These are phyloP conservation scores for Xylota segnis DNA, from an alignment of 2,888 invertebrate genomes.

Conservation along the genomic window DNA sequence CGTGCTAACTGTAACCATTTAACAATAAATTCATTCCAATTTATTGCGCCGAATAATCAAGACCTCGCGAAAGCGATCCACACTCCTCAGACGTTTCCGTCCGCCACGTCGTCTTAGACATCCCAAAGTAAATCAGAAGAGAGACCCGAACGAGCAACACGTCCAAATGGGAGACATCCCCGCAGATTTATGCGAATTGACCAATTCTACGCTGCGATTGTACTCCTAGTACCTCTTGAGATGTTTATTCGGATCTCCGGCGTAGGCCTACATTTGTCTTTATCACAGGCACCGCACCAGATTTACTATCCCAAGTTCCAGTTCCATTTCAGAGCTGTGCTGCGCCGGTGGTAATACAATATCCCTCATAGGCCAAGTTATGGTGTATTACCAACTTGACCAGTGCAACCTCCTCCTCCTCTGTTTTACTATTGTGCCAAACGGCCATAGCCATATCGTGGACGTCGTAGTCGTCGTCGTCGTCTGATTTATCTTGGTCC, in stretches of 20 bases:
- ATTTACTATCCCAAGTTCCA: constrained; percentile 59
- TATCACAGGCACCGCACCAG: constrained; percentile 45
- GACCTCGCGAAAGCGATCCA: constrained; percentile 46
- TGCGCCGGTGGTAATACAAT: constrained; percentile 58
- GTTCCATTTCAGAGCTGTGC: constrained; percentile 6
- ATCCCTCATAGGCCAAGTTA: constrained; percentile 71
- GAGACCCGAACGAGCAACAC: constrained; percentile 22
- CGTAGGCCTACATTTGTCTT: constrained; percentile 58
- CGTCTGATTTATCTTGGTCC: constrained; percentile 74
- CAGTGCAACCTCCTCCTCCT: constrained; percentile 41
- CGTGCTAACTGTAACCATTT: constrained; percentile 66
- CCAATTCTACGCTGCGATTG: constrained; percentile 52
- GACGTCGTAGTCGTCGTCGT: constrained; percentile 47
- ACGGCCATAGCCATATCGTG: constrained; percentile 30
- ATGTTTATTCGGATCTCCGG: constrained; percentile 54
- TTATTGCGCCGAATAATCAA: constrained; percentile 68
- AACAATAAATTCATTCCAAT: constrained; percentile 73
- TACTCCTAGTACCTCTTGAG: constrained; percentile 54
- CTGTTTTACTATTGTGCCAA: constrained; percentile 12
- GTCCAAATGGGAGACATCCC: constrained; percentile 61
- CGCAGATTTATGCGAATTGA: constrained; percentile 59
- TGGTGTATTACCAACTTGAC: constrained; percentile 59
- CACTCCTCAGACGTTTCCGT: constrained; percentile 13
- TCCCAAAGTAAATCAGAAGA: constrained; percentile 35
- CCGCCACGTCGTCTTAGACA: neutral